phyloP scores from a whole-genome alignment of 1,140 invertebrate species.

The Sesamia nonagrioides region DNA sequence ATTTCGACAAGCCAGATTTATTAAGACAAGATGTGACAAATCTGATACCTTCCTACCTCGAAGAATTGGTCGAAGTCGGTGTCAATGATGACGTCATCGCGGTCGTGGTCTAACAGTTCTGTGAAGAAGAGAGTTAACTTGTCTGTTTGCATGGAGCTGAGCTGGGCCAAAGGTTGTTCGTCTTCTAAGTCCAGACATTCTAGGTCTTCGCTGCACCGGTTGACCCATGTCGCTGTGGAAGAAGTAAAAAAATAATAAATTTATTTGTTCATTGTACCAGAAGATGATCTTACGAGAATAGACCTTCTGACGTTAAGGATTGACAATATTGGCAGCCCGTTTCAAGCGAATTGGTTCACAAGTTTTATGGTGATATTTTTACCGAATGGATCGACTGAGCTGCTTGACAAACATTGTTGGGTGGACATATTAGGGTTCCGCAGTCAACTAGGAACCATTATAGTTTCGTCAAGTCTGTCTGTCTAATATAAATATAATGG shows the following conservation, averaged over 20 bases:
- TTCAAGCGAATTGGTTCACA: too few relatives aligned
- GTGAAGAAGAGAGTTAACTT: constrained; percentile 91
- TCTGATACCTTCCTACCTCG: constrained; percentile 87
- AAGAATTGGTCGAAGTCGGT: constrained; percentile 91
- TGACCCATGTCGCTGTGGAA: constrained; percentile 90
- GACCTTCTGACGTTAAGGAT: too few relatives aligned
- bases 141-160: constrained; percentile 89
- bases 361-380: too few relatives aligned
- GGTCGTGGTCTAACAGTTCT: constrained; percentile 90
- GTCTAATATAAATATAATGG: too few relatives aligned
- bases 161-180: constrained; percentile 82
- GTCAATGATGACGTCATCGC: constrained; percentile 90
- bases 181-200: constrained; percentile 85
- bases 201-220: constrained; percentile 90
- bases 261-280: too few relatives aligned
- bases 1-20: not conserved
- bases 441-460: too few relatives aligned
- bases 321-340: too few relatives aligned
- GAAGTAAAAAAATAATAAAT: constrained; percentile 13
- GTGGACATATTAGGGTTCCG: too few relatives aligned
- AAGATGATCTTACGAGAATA: too few relatives aligned
- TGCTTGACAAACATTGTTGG: too few relatives aligned
- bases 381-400: too few relatives aligned
- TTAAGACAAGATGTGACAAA: constrained; percentile 3
- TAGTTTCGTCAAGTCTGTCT: too few relatives aligned